Conservation (phyloP, 2,113 vertebrate genomes). For the Myocastor coypus region DNA sequence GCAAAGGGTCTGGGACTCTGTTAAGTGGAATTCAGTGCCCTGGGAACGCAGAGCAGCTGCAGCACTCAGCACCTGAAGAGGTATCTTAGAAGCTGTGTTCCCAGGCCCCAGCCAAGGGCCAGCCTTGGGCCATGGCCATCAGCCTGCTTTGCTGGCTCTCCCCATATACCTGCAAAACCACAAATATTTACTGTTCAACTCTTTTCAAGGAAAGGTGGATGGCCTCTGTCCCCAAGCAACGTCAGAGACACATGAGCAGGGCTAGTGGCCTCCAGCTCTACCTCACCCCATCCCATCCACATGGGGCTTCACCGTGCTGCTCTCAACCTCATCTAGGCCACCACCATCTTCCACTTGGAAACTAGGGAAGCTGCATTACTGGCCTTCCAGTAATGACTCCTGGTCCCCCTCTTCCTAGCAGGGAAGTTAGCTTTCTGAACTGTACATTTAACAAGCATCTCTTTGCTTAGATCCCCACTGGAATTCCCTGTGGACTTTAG, state of each 20-base stretch:
- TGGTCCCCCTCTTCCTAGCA: not conserved
- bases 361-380: not conserved
- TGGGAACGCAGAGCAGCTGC: rapidly evolving
- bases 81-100: not conserved
- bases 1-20: not conserved
- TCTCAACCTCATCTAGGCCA: not conserved
- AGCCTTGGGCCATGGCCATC: not conserved
- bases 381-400: not conserved
- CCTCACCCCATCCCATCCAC: not conserved
- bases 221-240: not conserved
- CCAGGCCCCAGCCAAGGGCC: not conserved
- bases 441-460: not conserved
- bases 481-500: not conserved
- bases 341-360: not conserved
- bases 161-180: not conserved
- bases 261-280: not conserved
- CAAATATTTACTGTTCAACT: not conserved
- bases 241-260: not conserved
- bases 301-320: not conserved
- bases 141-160: not conserved
- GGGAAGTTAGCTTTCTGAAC: not conserved
- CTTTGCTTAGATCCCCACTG: not conserved
- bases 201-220: not conserved
- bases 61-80: not conserved
- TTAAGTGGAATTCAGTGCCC: not conserved